Evolutionary conservation across 1,140 invertebrate species (phyloP).

Genomic region (Apis dorsata): DNA sequence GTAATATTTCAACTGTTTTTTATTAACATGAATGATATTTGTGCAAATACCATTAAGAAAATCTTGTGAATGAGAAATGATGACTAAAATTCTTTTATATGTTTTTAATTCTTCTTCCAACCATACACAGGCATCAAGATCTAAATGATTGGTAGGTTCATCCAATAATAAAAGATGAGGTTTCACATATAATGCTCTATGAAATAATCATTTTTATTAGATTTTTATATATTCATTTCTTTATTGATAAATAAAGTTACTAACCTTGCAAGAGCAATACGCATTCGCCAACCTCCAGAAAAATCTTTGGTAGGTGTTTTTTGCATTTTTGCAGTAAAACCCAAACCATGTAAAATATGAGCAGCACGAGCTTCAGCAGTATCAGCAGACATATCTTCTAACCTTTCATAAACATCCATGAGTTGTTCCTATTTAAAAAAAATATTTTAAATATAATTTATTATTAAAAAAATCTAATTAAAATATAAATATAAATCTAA

Average conservation of each 20-base stretch:
- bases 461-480: background rate
- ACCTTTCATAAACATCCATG: conserved; percentile 98
- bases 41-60: conserved; percentile 99
- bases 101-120: conserved; percentile 97
- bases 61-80: conserved; percentile 99
- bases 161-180: conserved; percentile 96
- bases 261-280: conserved; percentile 95
- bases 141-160: conserved; percentile 99
- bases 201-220: conserved; percentile 5
- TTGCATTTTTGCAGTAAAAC: conserved; percentile 98
- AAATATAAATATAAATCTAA: too few species aligned
- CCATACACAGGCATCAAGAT: conserved; percentile 99
- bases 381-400: conserved; percentile 98
- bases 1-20: conserved; percentile 96
- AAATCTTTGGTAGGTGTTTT: conserved; percentile 95
- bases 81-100: conserved; percentile 98
- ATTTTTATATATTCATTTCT: background rate
- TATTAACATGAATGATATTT: conserved; percentile 98
- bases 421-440: conserved; percentile 90
- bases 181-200: conserved; percentile 91
- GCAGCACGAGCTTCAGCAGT: conserved; percentile 97
- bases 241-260: background rate
- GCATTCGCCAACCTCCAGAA: conserved; percentile 99
- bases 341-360: conserved; percentile 97
- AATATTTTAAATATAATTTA: conserved; percentile 6